A percentile compares a stretch with the other conserved stretches of the same genome.
Conservation (phyloP, 2,888 invertebrate species). For the Xanthia togata region DNA sequence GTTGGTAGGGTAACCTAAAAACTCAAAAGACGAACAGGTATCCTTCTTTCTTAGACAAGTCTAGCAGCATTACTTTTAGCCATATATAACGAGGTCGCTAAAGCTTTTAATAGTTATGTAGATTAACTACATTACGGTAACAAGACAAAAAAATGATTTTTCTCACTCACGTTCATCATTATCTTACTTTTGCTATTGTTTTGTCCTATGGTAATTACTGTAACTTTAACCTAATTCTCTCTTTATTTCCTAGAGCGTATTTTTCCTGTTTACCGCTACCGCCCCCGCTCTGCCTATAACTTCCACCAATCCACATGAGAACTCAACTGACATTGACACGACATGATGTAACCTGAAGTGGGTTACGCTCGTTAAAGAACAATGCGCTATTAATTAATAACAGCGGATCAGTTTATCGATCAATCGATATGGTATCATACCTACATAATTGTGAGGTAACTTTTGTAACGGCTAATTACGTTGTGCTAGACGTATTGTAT, state of each 20-base stretch:
- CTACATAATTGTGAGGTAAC: constrained; percentile 55
- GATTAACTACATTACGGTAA: background rate
- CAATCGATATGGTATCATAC: constrained; percentile 43
- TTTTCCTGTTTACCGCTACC: background rate
- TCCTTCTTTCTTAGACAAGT: background rate
- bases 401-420: constrained; percentile 58
- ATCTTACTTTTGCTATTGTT: too few species aligned
- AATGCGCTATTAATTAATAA: constrained; percentile 66
- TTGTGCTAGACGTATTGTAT: background rate
- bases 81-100: background rate
- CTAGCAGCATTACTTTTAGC: background rate
- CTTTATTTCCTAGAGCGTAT: background rate
- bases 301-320: constrained; percentile 56
- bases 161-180: background rate
- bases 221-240: background rate
- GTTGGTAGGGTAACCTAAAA: background rate
- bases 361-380: constrained; percentile 64
- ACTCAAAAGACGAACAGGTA: too few species aligned
- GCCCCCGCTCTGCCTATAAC: constrained; percentile 11
- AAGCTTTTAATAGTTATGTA: background rate
- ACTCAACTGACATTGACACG: constrained; percentile 73
- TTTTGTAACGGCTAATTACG: constrained; percentile 30
- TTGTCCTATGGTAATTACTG: background rate
- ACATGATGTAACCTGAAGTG: constrained; percentile 72
- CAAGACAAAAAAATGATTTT: background rate